Evolutionary conservation across 2,888 invertebrate species (phyloP).

Genomic region (Agriopis leucophaearia): DNA sequence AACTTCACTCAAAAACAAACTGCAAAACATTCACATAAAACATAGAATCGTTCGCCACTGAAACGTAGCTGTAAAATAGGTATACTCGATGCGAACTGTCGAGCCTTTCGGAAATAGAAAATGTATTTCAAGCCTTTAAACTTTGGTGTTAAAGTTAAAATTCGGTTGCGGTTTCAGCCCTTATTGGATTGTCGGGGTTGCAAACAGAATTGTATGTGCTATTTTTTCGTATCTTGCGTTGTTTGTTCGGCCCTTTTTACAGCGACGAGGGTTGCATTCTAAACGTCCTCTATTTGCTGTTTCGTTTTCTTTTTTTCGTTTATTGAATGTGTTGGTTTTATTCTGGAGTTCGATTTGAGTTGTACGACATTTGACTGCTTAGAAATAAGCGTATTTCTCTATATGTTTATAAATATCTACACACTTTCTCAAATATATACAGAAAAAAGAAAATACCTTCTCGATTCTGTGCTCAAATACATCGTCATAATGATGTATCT

Average conservation of each 20-base stretch:
- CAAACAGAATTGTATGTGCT: slow-evolving; percentile 52
- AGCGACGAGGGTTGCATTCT: slow-evolving; percentile 29
- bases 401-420: no score
- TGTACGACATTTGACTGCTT: background rate
- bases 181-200: slow-evolving; percentile 55
- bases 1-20: slow-evolving; percentile 10
- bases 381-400: no score
- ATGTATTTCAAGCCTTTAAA: slow-evolving; percentile 21
- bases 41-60: slow-evolving; percentile 9
- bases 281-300: slow-evolving; percentile 22
- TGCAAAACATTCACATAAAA: slow-evolving; percentile 31
- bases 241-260: slow-evolving; percentile 49
- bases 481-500: no score
- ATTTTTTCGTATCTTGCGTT: slow-evolving; percentile 51
- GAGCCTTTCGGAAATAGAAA: slow-evolving; percentile 5
- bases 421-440: no score
- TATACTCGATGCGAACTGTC: background rate
- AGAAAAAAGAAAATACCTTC: no score
- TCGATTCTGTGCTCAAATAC: no score
- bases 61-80: slow-evolving; percentile 20
- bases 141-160: slow-evolving; percentile 40
- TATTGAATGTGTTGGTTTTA: slow-evolving; percentile 13
- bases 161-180: slow-evolving; percentile 30
- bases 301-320: slow-evolving; percentile 21
- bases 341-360: background rate